Conservation (phyloP, 2,113 vertebrate genomes). For the Megaceryle maxima region DNA sequence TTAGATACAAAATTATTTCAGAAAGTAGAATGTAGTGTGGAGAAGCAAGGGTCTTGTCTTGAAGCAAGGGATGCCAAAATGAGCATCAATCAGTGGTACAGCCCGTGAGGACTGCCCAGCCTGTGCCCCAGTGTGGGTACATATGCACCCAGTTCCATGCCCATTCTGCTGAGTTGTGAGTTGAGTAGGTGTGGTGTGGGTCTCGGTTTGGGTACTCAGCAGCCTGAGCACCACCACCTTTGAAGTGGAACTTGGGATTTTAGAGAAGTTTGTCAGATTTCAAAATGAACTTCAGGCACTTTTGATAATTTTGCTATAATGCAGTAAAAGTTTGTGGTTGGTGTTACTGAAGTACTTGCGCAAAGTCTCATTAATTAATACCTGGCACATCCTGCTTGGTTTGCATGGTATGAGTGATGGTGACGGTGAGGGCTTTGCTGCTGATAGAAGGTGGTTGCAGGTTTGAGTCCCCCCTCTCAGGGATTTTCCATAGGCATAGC, state of each 20-base stretch:
- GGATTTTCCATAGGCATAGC: not conserved
- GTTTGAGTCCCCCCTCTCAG: not conserved
- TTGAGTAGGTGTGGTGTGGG: not conserved
- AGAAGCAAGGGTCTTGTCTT: not conserved
- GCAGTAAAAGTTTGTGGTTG: not conserved
- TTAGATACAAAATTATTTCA: not conserved
- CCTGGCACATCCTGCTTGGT: not conserved
- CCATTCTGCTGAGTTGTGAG: not conserved
- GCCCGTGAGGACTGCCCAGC: not conserved
- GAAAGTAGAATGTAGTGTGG: not conserved
- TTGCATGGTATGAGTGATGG: not conserved
- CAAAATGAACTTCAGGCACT: not conserved
- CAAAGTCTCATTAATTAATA: not conserved
- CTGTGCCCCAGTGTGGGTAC: not conserved
- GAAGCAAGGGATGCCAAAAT: not conserved
- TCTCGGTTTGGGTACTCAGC: not conserved
- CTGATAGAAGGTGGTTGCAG: not conserved
- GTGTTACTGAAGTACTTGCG: not conserved
- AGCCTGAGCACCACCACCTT: not conserved
- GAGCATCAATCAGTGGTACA: not conserved
- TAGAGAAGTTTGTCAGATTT: not conserved
- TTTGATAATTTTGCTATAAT: not conserved
- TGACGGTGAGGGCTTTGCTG: not conserved
- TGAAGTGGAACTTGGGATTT: not conserved
- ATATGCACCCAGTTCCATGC: rapidly evolving